Base-by-base conservation (phyloP, 2,888 invertebrate genomes). In the Helleia helle region DNA sequence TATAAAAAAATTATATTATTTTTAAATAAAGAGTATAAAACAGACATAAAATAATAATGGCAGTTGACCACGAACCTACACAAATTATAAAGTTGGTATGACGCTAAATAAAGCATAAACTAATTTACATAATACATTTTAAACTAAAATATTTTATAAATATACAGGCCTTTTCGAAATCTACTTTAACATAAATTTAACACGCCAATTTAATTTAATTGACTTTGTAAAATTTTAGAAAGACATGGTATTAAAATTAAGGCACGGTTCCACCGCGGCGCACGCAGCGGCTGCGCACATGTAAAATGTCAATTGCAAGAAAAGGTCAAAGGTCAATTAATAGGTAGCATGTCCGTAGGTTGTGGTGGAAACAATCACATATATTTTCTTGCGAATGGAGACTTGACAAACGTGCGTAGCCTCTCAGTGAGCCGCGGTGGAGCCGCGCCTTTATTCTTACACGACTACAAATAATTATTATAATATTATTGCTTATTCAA, bases 91-190 rank as follows among this genome's bases (percentile, higher is more conserved):
- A 65, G 62, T 54, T 56, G 49, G 50, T 50, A 55, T 49, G 57
- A 58, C 54, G 51, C 50, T 39, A 53, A 46, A 50, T 47, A 53
- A 56, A 55, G 55, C 52, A 58, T 55, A 57, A 54, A 56, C 53
- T 58, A 61, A 56, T 55, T 51, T 46, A 52, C 44, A 44, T 47
- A 48, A 38, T 44, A 42, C 41, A 55, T 41, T 50, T 41, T 55
- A 60, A 58, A 55, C 51, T 67, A 63, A 67, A 62, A 62, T 67
- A 65, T 51, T 48, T 58, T 68, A 69, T 64, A 75, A 39, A 75
- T 75, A 67, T 79, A 80, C 79, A 79, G 73, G 76, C 73, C 71
- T 51, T 71, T 59, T 58, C 60, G 55, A 58, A 63, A 64, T 61
- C 15, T 29, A 22, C 27, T 8, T 18, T 14, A 14, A 22, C 36